phyloP scores from a whole-genome alignment of 1,140 invertebrate species.

The Drosophila eugracilis region DNA sequence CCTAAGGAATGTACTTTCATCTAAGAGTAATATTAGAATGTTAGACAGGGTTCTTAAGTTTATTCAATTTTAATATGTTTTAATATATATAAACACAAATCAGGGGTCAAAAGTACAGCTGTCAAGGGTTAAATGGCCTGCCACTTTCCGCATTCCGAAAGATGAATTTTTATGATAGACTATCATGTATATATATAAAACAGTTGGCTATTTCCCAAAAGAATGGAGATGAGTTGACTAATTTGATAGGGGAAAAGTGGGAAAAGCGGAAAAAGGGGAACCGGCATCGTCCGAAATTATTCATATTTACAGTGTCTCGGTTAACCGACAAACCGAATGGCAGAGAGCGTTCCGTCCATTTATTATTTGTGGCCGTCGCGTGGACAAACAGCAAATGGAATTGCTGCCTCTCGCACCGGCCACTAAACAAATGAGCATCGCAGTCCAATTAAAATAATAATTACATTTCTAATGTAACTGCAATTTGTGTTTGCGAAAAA shows the following conservation, averaged over 20 bases:
- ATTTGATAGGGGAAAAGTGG: constrained; percentile 34
- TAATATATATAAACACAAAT: too few relatives aligned
- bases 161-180: constrained; percentile 6
- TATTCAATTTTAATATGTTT: too few relatives aligned
- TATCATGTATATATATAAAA: neutral
- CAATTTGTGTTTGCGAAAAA: constrained; percentile 66
- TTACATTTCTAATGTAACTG: constrained; percentile 83
- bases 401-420: neutral
- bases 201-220: neutral
- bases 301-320: constrained; percentile 75
- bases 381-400: constrained; percentile 27
- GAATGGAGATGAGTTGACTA: constrained; percentile 16
- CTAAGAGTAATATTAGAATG: too few relatives aligned
- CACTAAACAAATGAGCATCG: constrained; percentile 66
- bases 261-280: constrained; percentile 7
- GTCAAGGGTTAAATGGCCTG: neutral
- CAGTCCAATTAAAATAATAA: constrained; percentile 83
- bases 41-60: too few relatives aligned
- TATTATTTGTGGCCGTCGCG: constrained; percentile 69
- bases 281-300: constrained; percentile 44
- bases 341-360: constrained; percentile 58
- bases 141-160: neutral
- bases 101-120: neutral
- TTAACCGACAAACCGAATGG: constrained; percentile 66
- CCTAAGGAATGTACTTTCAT: too few relatives aligned